A percentile compares a stretch with the other conserved stretches of the same genome.
These are phyloP conservation scores for Lasiurus cinereus DNA, from an alignment of 2,113 vertebrate species.

Conservation along the genomic window DNA sequence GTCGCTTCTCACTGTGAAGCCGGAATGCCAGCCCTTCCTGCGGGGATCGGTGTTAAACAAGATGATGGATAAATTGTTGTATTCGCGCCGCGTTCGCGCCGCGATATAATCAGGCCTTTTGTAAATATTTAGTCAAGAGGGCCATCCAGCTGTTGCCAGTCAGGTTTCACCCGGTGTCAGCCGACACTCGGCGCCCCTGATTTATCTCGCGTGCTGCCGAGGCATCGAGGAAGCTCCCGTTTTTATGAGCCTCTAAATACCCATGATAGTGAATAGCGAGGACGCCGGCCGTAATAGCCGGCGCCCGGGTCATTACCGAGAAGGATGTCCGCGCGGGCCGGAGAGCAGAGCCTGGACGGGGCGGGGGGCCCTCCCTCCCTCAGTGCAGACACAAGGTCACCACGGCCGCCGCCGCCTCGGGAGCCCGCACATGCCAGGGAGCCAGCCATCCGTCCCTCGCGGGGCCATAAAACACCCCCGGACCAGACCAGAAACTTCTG, in stretches of 20 bases:
- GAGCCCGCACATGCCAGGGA: not conserved
- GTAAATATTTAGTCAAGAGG: constrained; percentile 93
- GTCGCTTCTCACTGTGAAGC: constrained; percentile 88
- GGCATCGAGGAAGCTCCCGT: constrained; percentile 87
- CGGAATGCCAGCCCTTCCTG: constrained; percentile 86
- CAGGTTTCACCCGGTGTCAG: constrained; percentile 89
- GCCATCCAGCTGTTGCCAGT: constrained; percentile 91
- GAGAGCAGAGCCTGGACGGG: constrained; percentile 75
- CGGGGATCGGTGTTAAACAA: constrained; percentile 87
- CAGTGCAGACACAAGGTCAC: constrained; percentile 35
- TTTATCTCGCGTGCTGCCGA: constrained; percentile 89
- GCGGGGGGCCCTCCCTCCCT: constrained; percentile 63
- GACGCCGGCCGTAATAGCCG: constrained; percentile 84
- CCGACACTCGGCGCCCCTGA: constrained; percentile 85
- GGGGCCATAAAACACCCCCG: not conserved
- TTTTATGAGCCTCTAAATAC: constrained; percentile 90
- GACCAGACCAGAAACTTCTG: constrained; percentile 12
- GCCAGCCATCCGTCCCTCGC: not conserved
- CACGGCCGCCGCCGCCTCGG: not conserved
- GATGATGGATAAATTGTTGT: constrained; percentile 92
- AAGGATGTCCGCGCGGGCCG: constrained; percentile 82
- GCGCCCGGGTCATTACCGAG: constrained; percentile 86
- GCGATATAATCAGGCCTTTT: constrained; percentile 90
- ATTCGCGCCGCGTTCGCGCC: constrained; percentile 88
- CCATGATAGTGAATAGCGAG: constrained; percentile 88